Evolutionary conservation across 1,140 invertebrate genomes (phyloP), one percentile per base, ranked within the genome.

Genomic region (Ectropis grisescens): DNA sequence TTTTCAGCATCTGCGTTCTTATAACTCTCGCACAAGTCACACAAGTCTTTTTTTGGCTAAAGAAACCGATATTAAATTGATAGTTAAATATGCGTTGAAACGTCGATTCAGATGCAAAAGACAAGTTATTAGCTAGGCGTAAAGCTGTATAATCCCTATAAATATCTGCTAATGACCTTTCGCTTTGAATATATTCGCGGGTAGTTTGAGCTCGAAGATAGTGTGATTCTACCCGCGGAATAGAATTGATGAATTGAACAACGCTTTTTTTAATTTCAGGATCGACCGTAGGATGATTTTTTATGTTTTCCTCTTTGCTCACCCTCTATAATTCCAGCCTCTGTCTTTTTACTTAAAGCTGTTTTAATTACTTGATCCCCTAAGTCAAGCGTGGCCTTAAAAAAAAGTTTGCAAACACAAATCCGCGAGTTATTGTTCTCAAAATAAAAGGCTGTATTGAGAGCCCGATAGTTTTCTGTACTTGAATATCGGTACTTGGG

Each of bases 41-140:
- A 81, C 14, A 60, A 54, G 31, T 75, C 68, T 42, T 81, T 81
- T 75, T 76, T 4, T 65, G 65, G 13, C 33, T 47, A 37, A 54
- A 56, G 36, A 71, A 75, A 37, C 39, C 19, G 10, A 74, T 47
- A 47, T 70, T 62, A 35, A 58, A 66, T 47, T 68, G 38, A 8
- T 5, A 52, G 30, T 56, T 61, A 37, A 66, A 68, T 33, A 67
- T 57, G 1, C 46, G 13, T 14, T 38, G 29, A 27, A 54, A 59
- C 22, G 41, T 49, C 14, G 50, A 43, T 31, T 42, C 40, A 24
- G 34, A 33, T 11, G 35, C 46, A 22, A 37, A 24, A 2, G 25
- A 14, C 29, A 54, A 47, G 10, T 32, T 33, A 26, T 45, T 12
- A 23, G 19, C 11, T 29, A 22, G 9, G 24, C 50, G 43, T 38